These are phyloP conservation scores for Pteronotus mesoamericanus DNA, from an alignment of 2,797 vertebrate genomes.

Conservation along the genomic window DNA sequence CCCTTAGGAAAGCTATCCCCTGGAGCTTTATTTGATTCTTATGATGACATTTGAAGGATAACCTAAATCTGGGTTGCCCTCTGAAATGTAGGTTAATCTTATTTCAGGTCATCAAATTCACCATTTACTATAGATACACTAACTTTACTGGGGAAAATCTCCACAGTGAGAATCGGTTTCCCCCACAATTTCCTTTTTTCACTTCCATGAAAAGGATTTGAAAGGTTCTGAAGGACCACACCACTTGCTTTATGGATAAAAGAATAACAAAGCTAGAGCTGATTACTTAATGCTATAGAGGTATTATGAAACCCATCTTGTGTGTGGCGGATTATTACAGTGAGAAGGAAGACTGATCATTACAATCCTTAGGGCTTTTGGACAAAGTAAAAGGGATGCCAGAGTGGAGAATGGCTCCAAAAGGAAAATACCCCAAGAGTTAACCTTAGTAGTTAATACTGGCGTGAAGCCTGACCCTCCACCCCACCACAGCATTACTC, in stretches of 20 bases:
- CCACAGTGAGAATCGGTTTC: background rate
- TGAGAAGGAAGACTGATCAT: background rate
- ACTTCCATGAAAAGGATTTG: background rate
- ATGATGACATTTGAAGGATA: background rate
- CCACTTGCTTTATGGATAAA: background rate
- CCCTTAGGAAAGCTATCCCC: background rate
- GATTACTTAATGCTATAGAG: background rate
- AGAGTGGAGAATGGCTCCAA: background rate
- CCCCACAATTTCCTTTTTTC: background rate
- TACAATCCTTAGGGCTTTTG: background rate
- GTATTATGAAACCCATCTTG: background rate
- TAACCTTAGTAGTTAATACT: background rate
- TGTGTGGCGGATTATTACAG: background rate
- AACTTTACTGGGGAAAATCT: background rate
- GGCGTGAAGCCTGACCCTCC: background rate
- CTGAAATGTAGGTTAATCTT: background rate
- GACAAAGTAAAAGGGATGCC: background rate
- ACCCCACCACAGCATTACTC: background rate
- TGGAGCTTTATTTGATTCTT: background rate
- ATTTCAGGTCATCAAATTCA: background rate
- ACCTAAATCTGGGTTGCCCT: background rate
- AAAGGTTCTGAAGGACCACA: background rate
- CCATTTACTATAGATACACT: background rate
- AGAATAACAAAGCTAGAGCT: background rate
- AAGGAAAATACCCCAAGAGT: background rate